phyloP scores from a whole-genome alignment of 2,797 vertebrate genomes.

The Pteropus rufus region DNA sequence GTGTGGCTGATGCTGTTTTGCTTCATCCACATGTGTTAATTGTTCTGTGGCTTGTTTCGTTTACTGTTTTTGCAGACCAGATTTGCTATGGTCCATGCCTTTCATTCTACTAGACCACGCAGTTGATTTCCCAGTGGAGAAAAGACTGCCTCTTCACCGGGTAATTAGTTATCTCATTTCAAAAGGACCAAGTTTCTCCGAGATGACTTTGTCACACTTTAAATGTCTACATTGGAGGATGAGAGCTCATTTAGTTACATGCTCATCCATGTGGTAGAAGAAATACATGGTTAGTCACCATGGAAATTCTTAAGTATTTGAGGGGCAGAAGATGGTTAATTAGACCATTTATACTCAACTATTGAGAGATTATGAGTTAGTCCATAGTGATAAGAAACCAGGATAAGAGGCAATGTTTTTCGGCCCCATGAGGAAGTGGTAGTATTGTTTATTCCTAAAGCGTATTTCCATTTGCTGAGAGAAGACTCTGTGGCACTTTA shows the following conservation, averaged over 20 bases:
- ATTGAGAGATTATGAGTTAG: conserved; percentile 14
- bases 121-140: conserved; percentile 60
- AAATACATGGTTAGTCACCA: conserved; percentile 46
- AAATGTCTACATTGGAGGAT: conserved; percentile 33
- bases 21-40: background rate
- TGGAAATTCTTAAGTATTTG: conserved; percentile 48
- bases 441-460: conserved; percentile 18
- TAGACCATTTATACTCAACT: conserved; percentile 29
- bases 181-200: conserved; percentile 38
- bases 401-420: conserved; percentile 38
- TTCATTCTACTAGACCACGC: conserved; percentile 21
- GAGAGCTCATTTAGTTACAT: conserved; percentile 43
- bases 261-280: conserved; percentile 50
- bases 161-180: conserved; percentile 71
- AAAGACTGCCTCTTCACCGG: background rate
- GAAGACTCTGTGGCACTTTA: background rate
- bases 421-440: background rate
- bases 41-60: conserved; percentile 41
- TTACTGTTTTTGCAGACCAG: conserved; percentile 51
- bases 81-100: conserved; percentile 33
- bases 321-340: conserved; percentile 44
- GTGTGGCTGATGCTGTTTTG: background rate
- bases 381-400: conserved; percentile 12
- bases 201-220: conserved; percentile 56
- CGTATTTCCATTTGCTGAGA: conserved; percentile 1